Evolutionary conservation across 2,888 invertebrate genomes (phyloP).

Genomic region (Nomada ruficornis): DNA sequence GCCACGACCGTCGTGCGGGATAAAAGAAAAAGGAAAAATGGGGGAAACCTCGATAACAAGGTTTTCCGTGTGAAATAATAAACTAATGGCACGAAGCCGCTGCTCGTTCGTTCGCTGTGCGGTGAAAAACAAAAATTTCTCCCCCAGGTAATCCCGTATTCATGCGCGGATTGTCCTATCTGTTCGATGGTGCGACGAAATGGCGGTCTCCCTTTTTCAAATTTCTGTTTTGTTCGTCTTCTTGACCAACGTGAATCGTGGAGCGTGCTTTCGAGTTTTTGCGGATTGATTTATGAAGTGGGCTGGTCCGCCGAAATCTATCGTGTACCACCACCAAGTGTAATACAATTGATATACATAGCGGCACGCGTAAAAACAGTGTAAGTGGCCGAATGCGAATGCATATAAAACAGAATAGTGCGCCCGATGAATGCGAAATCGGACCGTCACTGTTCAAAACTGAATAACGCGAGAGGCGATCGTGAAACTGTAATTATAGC

Average conservation of each 20-base stretch:
- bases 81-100: not conserved
- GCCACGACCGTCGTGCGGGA: not conserved
- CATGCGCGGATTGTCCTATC: conserved; percentile 8
- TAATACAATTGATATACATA: conserved; percentile 51
- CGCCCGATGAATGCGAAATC: conserved; percentile 54
- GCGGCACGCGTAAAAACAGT: conserved; percentile 43
- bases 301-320: conserved; percentile 51
- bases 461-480: conserved; percentile 17
- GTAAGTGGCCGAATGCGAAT: conserved; percentile 51
- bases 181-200: conserved; percentile 30
- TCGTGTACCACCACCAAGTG: conserved; percentile 40
- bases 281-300: conserved; percentile 66
- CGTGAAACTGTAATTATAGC: conserved; percentile 28
- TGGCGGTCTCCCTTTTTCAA: conserved; percentile 17
- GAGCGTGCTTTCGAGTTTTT: conserved; percentile 56
- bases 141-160: conserved; percentile 14
- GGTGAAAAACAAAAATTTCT: not conserved
- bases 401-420: conserved; percentile 54
- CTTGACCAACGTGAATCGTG: conserved; percentile 46
- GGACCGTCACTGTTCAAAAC: conserved; percentile 24
- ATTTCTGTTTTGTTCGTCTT: conserved; percentile 58
- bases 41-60: not conserved
- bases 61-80: conserved; percentile 3
- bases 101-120: not conserved
- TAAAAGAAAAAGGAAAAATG: no score